Base-by-base conservation (phyloP, 2,888 invertebrate species). In the Eristalis pertinax region DNA sequence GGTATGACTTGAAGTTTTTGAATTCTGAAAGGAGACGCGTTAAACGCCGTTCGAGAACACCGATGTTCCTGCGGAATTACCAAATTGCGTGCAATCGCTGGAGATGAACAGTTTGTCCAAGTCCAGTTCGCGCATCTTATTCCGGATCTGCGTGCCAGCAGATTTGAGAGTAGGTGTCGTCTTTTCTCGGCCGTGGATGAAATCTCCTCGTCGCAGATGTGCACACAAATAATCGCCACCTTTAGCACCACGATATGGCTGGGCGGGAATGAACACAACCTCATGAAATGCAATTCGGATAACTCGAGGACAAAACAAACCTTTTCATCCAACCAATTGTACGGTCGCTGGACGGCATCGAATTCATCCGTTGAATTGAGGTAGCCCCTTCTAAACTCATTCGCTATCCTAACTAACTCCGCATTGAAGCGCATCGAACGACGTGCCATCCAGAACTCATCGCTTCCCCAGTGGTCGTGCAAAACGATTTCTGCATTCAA, bases 151-250 rank as follows among this genome's bases (percentile, higher is more conserved):
- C 83, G 94, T 92, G 0, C 96, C 97, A 0, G 98, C 96, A 79
- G 95, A 95, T 89, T 95, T 93, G n/a, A 99, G 93, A 10, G 96
- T 95, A 15, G 99, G 99, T 5, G 97, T 95, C 75, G 97, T 95
- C 7, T 95, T 94, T 24, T 95, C 94, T 78, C 97, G 95, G 1
- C 96, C 96, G 65, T 94, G 93, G 0, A 97, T 93, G 93, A 99
- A 99, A 93, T 99, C 99, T 87, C 95, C 95, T 75, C 99, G 94
- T 89, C 99, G 94, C 92, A 99, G 94, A 93, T 99, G 99, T 0
- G 97, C 95, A 63, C 96, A 95, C 10, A 99, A 84, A 92, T 97
- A 99, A 0, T 96, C 95, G 0, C 95, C 95, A 70, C 97, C 96
- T 72, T 91, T 90, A 0, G 95, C 95, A 89, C 92, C 92, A 85